These are phyloP conservation scores for Lasioglossum zephyrum DNA, from an alignment of 2,888 invertebrate species.

Conservation along the genomic window DNA sequence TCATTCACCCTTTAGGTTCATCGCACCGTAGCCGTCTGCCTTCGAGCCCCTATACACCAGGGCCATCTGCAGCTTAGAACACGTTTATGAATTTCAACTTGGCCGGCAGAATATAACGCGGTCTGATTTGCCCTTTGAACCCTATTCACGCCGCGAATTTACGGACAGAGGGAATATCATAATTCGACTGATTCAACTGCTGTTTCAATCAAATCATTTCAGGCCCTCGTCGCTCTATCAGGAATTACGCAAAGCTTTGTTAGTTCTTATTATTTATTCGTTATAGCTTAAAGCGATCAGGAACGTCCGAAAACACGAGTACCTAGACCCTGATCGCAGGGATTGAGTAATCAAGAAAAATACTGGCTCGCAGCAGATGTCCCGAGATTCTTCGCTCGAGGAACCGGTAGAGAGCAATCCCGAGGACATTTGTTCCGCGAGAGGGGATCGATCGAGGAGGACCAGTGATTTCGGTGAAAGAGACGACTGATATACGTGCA, in stretches of 20 bases:
- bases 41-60: not conserved
- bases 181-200: not conserved
- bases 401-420: not conserved
- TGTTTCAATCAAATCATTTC: not conserved
- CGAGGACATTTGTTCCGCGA: conserved; percentile 34
- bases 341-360: conserved; percentile 69
- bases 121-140: conserved; percentile 36
- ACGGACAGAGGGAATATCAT: conserved; percentile 17
- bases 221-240: too few relatives aligned
- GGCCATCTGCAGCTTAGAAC: conserved; percentile 49
- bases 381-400: conserved; percentile 46
- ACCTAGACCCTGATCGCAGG: conserved; percentile 20
- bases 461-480: conserved; percentile 61
- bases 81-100: conserved; percentile 50
- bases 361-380: conserved; percentile 59
- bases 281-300: not conserved
- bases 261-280: too few relatives aligned
- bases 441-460: conserved; percentile 46
- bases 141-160: conserved; percentile 28
- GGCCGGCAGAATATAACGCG: conserved; percentile 35
- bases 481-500: conserved; percentile 71
- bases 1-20: conserved; percentile 53
- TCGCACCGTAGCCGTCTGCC: conserved; percentile 21
- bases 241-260: too few relatives aligned
- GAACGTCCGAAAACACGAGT: not conserved